Base-by-base conservation (phyloP, 1,140 invertebrate genomes). In the Aleiodes sp. region DNA sequence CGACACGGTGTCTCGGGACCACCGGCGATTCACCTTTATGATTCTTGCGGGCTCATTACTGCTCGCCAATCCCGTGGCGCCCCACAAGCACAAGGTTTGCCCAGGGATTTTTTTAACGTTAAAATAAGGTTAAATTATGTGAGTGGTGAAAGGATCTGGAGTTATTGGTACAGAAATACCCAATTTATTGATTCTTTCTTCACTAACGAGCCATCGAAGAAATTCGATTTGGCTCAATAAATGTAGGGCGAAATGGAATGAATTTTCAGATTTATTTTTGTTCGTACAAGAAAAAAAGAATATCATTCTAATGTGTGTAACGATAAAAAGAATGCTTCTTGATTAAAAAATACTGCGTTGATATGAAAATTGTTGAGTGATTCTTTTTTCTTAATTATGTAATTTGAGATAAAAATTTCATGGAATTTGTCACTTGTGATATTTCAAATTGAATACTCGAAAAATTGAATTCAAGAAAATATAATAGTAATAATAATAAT, bases 11-110 rank as follows among this genome's bases (percentile, higher is more conserved):
- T 14, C 56, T 29, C 12, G 56, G 52, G 56, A 59, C 56, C 56
- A 59, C 56, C 56, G 14, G 28, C 56, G 56, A 29, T 31, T 59
- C 28, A 59, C 56, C 56, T 59, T 59, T 59, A 59, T 26, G 56
- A 59, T 26, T 59, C 24, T 26, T 14, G 56, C 24, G 2, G 56
- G 56, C 28, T 59, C 56, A 59, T 59, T 59, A 59, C 56, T n/a
- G 24, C 8, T 56, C 24, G 21, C 24, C 52, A 56, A 56, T 46
- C 16, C 41, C 16, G 7, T 14, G 41, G 46, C 46, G 46, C 46
- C 46, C 46, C 46, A 26, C 46, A 8, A 52, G 19, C 12, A 35
- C n/a, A n/a, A n/a, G n/a, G n/a, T n/a, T n/a, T n/a, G n/a, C n/a
- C 4, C 31, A 6, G 4, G 31, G 10, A 35, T 35, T 35, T 52